Base-by-base conservation (phyloP, 1,140 invertebrate genomes). In the Cephus cinctus region DNA sequence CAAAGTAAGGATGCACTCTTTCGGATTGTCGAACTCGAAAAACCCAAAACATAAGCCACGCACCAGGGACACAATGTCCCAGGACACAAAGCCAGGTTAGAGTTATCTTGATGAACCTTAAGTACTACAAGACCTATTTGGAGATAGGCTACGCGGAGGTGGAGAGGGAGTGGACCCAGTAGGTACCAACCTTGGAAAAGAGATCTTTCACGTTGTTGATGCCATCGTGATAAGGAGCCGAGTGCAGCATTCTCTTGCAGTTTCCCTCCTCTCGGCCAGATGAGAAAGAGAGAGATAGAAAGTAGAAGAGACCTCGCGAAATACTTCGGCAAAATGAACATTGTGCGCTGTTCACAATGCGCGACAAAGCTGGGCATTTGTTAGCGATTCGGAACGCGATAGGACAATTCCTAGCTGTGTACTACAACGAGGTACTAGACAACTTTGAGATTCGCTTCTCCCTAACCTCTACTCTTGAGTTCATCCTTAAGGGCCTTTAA, bases 51-150 rank as follows among this genome's bases (percentile, higher is more conserved):
- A 55, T 55, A 63, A 58, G 61, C 55, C 50, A 53, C 52, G 56
- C 57, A 56, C 50, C 46, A 47, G 36, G 27, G 36, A 41, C 42
- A 64, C 59, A 62, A 62, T 63, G 53, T 62, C 45, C 34, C 52
- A n/a, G 50, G 57, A 57, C 61, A 67, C 65, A 68, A 67, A 64
- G 60, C 57, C 56, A 56, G 54, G 30, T 36, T 18, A 6, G 50
- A 59, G 65, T 62, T 72, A 72, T 72, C 69, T 72, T 71, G 69
- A 72, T 72, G 69, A 69, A 72, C 65, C 67, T 58, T 58, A 63
- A 72, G 69, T 70, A 66, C 67, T 63, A 54, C 59, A 60, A 65
- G 65, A 65, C 60, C 65, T 67, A 65, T 68, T 69, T 67, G 59
- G 65, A 62, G 60, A 54, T 52, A 55, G 62, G 59, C 64, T 61